Percentiles rank a stretch among this genome's conserved stretches.
These are phyloP conservation scores for Sparus aurata DNA, from an alignment of 2,797 vertebrate genomes.

Conservation along the genomic window DNA sequence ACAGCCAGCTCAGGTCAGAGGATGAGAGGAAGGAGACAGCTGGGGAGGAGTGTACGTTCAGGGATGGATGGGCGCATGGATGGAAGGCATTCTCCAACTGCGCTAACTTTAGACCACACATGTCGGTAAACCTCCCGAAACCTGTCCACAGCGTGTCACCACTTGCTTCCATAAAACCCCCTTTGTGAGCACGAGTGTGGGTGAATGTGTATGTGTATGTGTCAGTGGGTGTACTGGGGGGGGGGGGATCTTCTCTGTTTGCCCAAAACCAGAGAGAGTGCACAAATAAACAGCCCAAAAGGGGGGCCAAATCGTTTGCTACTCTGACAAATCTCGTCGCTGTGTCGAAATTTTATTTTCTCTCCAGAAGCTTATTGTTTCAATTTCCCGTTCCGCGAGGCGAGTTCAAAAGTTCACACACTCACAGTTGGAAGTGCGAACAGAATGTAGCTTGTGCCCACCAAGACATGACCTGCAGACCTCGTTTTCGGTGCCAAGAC, in stretches of 20 bases:
- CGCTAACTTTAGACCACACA: conserved; percentile 85
- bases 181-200: conserved; percentile 27
- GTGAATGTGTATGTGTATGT: conserved; percentile 11
- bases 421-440: conserved; percentile 77
- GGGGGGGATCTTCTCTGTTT: conserved; percentile 48
- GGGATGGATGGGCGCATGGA: conserved; percentile 73
- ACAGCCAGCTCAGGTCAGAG: conserved; percentile 77
- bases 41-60: conserved; percentile 71
- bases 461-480: conserved; percentile 80
- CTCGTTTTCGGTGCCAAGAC: conserved; percentile 70
- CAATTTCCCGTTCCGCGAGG: conserved; percentile 64
- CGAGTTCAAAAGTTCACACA: conserved; percentile 79
- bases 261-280: conserved; percentile 35
- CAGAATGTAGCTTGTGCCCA: conserved; percentile 72
- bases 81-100: conserved; percentile 74
- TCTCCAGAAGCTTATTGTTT: conserved; percentile 69
- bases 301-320: conserved; percentile 49
- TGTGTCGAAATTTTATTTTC: conserved; percentile 67
- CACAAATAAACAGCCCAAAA: conserved; percentile 62
- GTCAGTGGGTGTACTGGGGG: conserved; percentile 7
- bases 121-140: conserved; percentile 78
- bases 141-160: conserved; percentile 80
- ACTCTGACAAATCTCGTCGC: conserved; percentile 54
- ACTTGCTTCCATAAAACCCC: conserved; percentile 71
- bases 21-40: conserved; percentile 84